phyloP scores from a whole-genome alignment of 2,888 invertebrate genomes.

The Callyntrura sp. region DNA sequence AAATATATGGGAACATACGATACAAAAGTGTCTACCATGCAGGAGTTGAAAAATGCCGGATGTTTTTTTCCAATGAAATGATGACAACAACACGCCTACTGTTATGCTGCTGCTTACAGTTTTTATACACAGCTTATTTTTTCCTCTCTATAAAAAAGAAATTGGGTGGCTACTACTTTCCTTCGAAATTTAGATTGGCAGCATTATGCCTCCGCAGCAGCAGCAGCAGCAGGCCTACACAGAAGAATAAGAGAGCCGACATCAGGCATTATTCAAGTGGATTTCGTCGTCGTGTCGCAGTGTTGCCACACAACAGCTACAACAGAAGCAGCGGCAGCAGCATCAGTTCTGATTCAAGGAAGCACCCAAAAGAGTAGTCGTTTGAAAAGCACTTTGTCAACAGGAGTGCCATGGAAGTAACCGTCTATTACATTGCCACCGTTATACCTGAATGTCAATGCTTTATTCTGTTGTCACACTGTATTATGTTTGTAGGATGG shows the following conservation, averaged over 20 bases:
- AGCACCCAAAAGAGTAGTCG: conserved; percentile 44
- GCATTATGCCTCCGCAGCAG: background rate
- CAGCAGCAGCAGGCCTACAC: background rate
- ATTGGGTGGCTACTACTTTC: conserved; percentile 54
- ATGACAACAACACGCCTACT: conserved; percentile 24
- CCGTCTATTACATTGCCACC: background rate
- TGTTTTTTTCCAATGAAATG: conserved; percentile 45
- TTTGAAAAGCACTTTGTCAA: conserved; percentile 51
- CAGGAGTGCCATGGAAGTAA: conserved; percentile 17
- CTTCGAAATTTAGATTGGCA: background rate
- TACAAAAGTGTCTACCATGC: too few species aligned
- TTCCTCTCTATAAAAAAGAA: conserved; percentile 37
- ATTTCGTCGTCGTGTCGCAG: conserved; percentile 9
- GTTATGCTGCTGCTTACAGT: background rate
- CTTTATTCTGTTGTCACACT: background rate
- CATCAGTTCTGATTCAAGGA: background rate
- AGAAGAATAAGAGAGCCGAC: background rate
- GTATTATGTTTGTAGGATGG: background rate
- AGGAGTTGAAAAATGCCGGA: conserved; percentile 19
- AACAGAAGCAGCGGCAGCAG: background rate
- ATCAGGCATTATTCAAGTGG: conserved; percentile 10
- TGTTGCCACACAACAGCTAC: background rate
- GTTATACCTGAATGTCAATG: too few species aligned
- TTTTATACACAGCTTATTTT: background rate
- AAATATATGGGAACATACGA: background rate